Evolutionary conservation across 2,888 invertebrate genomes (phyloP).

Genomic region (Cantharis nigra): DNA sequence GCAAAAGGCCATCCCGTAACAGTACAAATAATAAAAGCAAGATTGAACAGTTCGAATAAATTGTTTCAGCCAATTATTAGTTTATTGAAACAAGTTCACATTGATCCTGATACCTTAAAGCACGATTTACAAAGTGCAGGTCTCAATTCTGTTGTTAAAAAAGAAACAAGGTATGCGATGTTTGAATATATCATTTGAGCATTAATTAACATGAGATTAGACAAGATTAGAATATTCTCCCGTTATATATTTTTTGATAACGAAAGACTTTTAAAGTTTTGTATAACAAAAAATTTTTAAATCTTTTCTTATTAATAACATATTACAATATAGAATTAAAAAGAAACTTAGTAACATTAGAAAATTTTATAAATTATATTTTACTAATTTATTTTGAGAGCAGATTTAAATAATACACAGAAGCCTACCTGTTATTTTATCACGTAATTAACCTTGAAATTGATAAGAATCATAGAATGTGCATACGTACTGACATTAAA

Average conservation of each 20-base stretch:
- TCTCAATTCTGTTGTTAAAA: constrained; percentile 3
- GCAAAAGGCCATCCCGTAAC: constrained; percentile 56
- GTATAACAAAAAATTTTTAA: not conserved
- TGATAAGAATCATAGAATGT: not conserved
- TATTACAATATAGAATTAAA: not conserved
- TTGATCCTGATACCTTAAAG: constrained; percentile 41
- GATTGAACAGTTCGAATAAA: constrained; percentile 49
- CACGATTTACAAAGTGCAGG: constrained; percentile 22
- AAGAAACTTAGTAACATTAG: not conserved
- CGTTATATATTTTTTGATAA: not conserved
- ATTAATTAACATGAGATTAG: not conserved
- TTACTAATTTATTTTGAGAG: not conserved
- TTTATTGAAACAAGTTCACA: constrained; percentile 44
- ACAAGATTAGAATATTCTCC: not conserved
- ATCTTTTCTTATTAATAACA: not conserved
- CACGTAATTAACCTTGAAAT: not conserved
- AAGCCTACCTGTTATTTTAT: not conserved
- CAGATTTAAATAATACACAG: not conserved
- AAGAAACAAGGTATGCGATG: not conserved
- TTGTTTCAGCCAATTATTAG: constrained; percentile 57
- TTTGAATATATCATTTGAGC: not conserved
- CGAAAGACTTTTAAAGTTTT: not conserved
- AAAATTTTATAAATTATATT: not conserved
- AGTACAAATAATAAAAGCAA: constrained; percentile 62
- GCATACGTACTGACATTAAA: not conserved